These are phyloP conservation scores for Todus mexicanus DNA, from an alignment of 2,797 vertebrate genomes.

Conservation along the genomic window DNA sequence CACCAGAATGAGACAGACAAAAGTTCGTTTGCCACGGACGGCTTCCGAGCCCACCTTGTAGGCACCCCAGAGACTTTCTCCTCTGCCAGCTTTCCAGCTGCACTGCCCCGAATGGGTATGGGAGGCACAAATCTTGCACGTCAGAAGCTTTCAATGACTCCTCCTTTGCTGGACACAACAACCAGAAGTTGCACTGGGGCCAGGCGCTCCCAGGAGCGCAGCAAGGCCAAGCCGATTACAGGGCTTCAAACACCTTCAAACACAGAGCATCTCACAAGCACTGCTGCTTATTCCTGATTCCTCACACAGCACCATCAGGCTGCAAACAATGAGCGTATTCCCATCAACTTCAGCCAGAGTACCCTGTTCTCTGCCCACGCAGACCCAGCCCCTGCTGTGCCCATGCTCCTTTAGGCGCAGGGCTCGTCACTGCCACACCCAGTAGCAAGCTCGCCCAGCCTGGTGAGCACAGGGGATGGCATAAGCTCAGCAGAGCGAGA, in stretches of 20 bases:
- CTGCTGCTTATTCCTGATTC: not conserved
- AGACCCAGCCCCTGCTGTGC: not conserved
- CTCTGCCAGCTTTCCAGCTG: not conserved
- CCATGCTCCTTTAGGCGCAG: not conserved
- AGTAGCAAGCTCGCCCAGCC: not conserved
- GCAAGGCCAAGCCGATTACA: not conserved
- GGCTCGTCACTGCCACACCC: not conserved
- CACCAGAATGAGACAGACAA: not conserved
- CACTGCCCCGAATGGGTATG: not conserved
- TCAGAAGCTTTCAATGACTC: not conserved
- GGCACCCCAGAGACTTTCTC: not conserved
- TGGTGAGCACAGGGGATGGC: not conserved
- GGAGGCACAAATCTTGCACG: not conserved
- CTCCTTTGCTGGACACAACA: not conserved
- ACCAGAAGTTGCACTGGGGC: not conserved
- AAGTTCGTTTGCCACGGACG: fast-evolving
- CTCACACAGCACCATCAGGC: not conserved
- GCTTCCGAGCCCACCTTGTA: not conserved
- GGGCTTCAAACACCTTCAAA: not conserved
- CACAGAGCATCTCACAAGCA: not conserved
- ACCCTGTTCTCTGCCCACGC: fast-evolving
- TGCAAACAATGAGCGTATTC: not conserved
- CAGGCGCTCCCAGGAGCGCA: not conserved
- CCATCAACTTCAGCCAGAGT: not conserved
- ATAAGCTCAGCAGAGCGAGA: not conserved